Percentiles rank a stretch among this genome's conserved stretches.
These are phyloP conservation scores for Malurus elegans DNA, from an alignment of 2,113 vertebrate species.

Conservation along the genomic window DNA sequence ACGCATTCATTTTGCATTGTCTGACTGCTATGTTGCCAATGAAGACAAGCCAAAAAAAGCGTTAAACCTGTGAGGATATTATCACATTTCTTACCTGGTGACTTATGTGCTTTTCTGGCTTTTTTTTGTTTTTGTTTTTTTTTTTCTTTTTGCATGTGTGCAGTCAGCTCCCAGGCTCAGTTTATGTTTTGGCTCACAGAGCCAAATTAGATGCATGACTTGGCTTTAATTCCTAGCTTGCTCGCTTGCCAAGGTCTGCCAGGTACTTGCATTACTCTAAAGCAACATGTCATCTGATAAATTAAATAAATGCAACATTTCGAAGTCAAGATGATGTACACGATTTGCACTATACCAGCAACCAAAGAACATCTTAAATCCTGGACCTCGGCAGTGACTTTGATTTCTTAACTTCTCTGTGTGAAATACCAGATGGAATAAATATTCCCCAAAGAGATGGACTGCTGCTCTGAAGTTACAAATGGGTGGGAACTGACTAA, in stretches of 20 bases:
- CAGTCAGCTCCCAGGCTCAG: slow-evolving; percentile 43
- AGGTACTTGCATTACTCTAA: slow-evolving; percentile 54
- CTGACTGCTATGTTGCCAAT: not conserved
- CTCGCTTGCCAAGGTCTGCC: slow-evolving; percentile 43
- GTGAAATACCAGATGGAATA: slow-evolving; percentile 7
- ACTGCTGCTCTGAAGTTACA: not conserved
- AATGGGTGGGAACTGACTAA: not conserved
- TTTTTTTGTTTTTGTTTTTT: not conserved
- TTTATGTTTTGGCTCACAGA: slow-evolving; percentile 54
- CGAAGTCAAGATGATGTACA: slow-evolving; percentile 36
- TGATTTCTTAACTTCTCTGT: slow-evolving; percentile 5
- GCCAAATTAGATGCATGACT: slow-evolving; percentile 62
- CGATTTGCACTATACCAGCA: not conserved
- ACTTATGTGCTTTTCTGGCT: not conserved
- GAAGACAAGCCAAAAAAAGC: not conserved
- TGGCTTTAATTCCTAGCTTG: slow-evolving; percentile 48
- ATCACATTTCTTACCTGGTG: not conserved
- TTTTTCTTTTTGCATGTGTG: not conserved
- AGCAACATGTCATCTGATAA: slow-evolving; percentile 61
- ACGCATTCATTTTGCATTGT: not conserved
- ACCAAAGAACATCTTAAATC: not conserved
- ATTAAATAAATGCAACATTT: slow-evolving; percentile 62
- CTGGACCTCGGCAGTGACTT: not conserved
- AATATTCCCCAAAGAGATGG: not conserved
- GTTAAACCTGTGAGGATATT: not conserved